phyloP scores from a whole-genome alignment of 2,888 invertebrate genomes.

The Dexiosoma caninum region DNA sequence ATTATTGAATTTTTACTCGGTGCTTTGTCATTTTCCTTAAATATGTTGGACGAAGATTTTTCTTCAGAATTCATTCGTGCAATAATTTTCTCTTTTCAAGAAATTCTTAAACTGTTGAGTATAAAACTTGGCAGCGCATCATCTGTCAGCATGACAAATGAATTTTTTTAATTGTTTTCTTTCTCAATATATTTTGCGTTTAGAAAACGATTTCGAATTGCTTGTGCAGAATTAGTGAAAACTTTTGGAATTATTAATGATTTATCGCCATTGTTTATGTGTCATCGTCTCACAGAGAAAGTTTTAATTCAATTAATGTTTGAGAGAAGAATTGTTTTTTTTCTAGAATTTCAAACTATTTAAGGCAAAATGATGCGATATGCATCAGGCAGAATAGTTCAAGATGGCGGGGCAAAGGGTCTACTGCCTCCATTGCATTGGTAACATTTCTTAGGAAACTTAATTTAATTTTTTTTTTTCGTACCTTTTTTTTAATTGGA shows the following conservation, averaged over 20 bases:
- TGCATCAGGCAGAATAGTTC: no score
- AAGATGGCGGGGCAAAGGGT: no score
- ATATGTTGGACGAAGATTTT: conserved; percentile 12
- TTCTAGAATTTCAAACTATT: not conserved
- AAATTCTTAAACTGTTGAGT: conserved; percentile 21
- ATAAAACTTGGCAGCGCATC: conserved; percentile 12
- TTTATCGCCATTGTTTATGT: not conserved
- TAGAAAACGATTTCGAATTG: not conserved
- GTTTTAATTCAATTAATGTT: not conserved
- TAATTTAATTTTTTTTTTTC: no score
- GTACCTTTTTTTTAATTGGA: no score
- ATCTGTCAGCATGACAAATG: conserved; percentile 54
- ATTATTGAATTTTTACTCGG: not conserved
- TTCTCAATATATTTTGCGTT: not conserved
- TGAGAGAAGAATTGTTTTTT: not conserved
- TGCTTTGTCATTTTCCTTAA: not conserved
- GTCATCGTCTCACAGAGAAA: not conserved
- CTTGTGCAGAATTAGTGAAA: no score
- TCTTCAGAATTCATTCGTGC: not conserved
- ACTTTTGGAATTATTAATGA: no score
- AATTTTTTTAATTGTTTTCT: conserved; percentile 1
- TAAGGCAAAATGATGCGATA: no score
- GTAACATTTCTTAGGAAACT: no score
- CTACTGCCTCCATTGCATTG: no score
- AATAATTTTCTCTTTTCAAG: not conserved